A percentile compares a stretch with the other conserved stretches of the same genome.
Conservation (phyloP, 1,140 invertebrate species). For the Heliconius himera region DNA sequence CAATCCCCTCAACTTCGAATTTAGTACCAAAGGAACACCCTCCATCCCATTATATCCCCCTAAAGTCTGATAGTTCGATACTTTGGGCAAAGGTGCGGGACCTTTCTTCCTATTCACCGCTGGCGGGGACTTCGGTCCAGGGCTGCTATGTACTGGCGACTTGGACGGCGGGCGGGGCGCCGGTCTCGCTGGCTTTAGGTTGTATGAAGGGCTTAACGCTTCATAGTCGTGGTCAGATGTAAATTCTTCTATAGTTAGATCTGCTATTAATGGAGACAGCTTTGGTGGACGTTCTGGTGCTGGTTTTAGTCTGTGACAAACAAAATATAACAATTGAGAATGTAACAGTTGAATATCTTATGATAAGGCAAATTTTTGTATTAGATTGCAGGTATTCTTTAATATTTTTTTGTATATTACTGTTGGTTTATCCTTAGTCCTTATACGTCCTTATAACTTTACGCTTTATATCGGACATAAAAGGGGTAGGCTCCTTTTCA, state of each 20-base stretch:
- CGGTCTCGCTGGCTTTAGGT: constrained; percentile 65
- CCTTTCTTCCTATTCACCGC: constrained; percentile 53
- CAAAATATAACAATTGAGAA: not conserved
- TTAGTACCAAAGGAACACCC: constrained; percentile 76
- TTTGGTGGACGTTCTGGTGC: constrained; percentile 76
- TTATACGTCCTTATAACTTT: too few species aligned
- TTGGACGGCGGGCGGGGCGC: constrained; percentile 61
- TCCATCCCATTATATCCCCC: constrained; percentile 70
- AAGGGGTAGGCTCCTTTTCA: too few species aligned
- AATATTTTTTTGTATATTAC: too few species aligned
- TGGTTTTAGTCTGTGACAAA: constrained; percentile 49
- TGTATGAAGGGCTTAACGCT: constrained; percentile 70
- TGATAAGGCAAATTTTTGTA: too few species aligned
- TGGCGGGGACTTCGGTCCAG: constrained; percentile 45
- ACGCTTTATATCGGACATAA: too few species aligned
- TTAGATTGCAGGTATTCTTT: too few species aligned
- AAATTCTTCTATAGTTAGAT: constrained; percentile 73
- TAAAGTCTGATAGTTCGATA: constrained; percentile 65
- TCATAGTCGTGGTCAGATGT: constrained; percentile 73
- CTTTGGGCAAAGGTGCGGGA: constrained; percentile 61
- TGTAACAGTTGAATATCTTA: too few species aligned
- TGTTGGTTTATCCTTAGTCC: too few species aligned
- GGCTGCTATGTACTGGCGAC: constrained; percentile 50
- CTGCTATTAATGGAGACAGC: constrained; percentile 64
- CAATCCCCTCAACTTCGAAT: constrained; percentile 77